Conservation (phyloP, 2,797 vertebrate genomes). For the Mionectes olivaceus region DNA sequence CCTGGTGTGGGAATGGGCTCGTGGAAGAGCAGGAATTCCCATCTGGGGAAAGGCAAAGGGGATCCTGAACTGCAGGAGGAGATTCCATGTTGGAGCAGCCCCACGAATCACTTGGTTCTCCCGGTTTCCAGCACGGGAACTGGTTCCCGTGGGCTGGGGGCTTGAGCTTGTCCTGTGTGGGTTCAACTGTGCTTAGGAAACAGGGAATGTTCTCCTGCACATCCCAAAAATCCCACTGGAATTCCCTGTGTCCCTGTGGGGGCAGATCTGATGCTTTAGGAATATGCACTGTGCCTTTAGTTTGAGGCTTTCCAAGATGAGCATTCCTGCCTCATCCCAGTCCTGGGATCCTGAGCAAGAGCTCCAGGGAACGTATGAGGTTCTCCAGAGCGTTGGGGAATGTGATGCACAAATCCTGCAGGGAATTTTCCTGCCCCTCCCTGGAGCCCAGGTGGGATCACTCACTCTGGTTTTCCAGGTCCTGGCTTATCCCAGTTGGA, state of each 20-base stretch:
- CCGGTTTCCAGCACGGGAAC: neutral
- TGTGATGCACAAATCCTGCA: neutral
- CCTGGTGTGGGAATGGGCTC: neutral
- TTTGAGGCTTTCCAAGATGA: too few species aligned
- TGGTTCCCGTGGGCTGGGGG: neutral
- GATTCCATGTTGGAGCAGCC: neutral
- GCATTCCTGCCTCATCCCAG: too few species aligned
- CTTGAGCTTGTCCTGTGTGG: neutral
- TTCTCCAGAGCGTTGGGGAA: accelerated
- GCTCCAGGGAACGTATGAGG: too few species aligned
- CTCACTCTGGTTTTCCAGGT: neutral
- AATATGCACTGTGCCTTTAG: neutral
- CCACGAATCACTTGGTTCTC: neutral
- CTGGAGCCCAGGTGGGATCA: neutral
- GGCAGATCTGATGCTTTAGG: neutral
- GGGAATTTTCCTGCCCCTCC: neutral
- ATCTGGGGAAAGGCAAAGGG: neutral
- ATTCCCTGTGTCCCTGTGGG: accelerated
- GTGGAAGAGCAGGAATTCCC: neutral
- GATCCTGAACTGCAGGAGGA: neutral
- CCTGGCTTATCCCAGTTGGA: neutral
- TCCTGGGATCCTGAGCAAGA: too few species aligned
- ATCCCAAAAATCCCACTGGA: neutral
- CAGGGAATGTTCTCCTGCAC: neutral
- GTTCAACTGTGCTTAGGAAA: neutral